Evolutionary conservation across 1,140 invertebrate species (phyloP), one percentile per base, ranked within the genome.

Genomic region (Phthorimaea operculella): DNA sequence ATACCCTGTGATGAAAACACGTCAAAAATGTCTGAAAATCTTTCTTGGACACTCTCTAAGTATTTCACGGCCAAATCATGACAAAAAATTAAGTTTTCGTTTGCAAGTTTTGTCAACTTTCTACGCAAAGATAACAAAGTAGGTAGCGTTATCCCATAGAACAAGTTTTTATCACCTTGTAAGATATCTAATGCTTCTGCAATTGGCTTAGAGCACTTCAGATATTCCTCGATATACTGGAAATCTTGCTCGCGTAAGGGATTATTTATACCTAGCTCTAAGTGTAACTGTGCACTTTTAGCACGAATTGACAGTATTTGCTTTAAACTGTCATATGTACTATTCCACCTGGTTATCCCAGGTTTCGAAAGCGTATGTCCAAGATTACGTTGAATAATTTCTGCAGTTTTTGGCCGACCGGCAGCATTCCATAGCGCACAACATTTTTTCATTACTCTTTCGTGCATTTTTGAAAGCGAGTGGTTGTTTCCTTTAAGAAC

Each of bases 261-360:
- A 33, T 55, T 52, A 33, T 5, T 51, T 14, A 55, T 18, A 9
- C 49, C 52, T 9, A 59, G 45, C 15, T 47, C 57, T 17, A 18
- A 15, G 16, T 63, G 52, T 15, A 59, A 50, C 49, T 55, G 51
- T 34, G 51, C 36, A 49, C 14, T 63, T 28, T 63, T 59, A 33
- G 55, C 61, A 42, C 58, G 17, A 18, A 59, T 59, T 1, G 48
- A 33, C 14, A 36, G 4, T 21, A 63, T 57, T 59, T 59, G 42
- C 17, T 49, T 54, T 28, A 65, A 51, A 28, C 49, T 57, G 51
- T 62, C 59, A 44, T 59, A 65, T 54, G 45, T 9, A 44, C 59
- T 65, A 45, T 65, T 59, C 63, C 57, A 65, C 9, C 59, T 57
- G 21, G 59, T 65, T 15, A 18, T 28, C 28, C 57, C 50, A 48